These are phyloP conservation scores for Hippocampus barbouri DNA, from an alignment of 2,113 vertebrate species.

Conservation along the genomic window DNA sequence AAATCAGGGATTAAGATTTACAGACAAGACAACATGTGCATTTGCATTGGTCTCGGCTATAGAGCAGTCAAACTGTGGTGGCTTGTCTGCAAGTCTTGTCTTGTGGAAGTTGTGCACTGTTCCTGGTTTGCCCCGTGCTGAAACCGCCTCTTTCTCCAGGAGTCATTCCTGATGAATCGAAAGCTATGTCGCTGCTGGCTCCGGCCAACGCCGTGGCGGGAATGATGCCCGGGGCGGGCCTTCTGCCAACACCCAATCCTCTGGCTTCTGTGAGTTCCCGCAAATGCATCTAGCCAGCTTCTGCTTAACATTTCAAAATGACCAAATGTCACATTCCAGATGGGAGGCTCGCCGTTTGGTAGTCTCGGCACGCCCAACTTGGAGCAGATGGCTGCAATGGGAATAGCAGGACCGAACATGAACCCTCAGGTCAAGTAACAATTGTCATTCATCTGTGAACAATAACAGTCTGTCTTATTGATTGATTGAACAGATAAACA, in stretches of 20 bases:
- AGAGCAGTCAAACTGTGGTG: constrained; percentile 62
- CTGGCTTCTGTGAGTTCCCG: constrained; percentile 78
- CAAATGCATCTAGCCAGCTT: background rate
- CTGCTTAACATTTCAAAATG: background rate
- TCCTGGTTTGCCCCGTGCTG: constrained; percentile 56
- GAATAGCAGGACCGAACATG: constrained; percentile 88
- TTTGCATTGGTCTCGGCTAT: constrained; percentile 44
- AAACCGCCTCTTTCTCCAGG: constrained; percentile 86
- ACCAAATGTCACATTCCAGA: constrained; percentile 68
- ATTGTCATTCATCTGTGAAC: rapidly evolving
- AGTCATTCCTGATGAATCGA: constrained; percentile 99
- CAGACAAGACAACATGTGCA: constrained; percentile 69
- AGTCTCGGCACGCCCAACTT: constrained; percentile 87
- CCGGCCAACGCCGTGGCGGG: constrained; percentile 99
- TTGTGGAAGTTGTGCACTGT: constrained; percentile 70
- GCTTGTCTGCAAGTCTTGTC: constrained; percentile 80
- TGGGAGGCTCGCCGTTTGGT: constrained; percentile 88
- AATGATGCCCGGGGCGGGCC: constrained; percentile 97
- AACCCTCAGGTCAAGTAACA: constrained; percentile 83
- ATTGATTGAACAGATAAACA: no score
- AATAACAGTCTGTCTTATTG: background rate
- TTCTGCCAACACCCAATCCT: constrained; percentile 96
- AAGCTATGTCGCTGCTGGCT: constrained; percentile 97
- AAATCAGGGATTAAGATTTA: constrained; percentile 68
- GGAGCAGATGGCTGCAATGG: constrained; percentile 93